Percentiles rank a stretch among this genome's conserved stretches.
Conservation (phyloP, 2,888 invertebrate genomes). For the Erebia palarica region DNA sequence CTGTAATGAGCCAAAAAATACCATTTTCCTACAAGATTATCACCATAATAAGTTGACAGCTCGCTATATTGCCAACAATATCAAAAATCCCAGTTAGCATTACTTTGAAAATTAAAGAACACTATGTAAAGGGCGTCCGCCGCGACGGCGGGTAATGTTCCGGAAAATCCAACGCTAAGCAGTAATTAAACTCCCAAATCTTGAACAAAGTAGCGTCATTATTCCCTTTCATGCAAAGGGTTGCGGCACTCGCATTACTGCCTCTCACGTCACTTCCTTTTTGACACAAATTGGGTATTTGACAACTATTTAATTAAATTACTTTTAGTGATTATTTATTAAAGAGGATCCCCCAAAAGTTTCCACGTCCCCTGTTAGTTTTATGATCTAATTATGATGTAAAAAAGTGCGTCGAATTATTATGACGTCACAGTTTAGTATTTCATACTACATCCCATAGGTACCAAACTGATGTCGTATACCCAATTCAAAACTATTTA, state of each 20-base stretch:
- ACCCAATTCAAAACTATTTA: too few relatives aligned
- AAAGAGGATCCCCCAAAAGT: too few relatives aligned
- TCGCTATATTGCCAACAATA: background rate
- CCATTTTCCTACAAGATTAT: too few relatives aligned
- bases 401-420: too few relatives aligned
- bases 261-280: conserved; percentile 39
- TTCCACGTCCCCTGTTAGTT: too few relatives aligned
- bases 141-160: conserved; percentile 23
- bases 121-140: conserved; percentile 6
- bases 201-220: conserved; percentile 54
- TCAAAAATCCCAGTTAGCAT: conserved; percentile 14
- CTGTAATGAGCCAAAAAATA: too few relatives aligned
- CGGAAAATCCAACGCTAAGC: conserved; percentile 37
- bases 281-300: conserved; percentile 3
- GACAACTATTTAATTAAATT: background rate
- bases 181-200: conserved; percentile 48
- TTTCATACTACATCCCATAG: too few relatives aligned
- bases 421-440: too few relatives aligned
- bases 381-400: too few relatives aligned
- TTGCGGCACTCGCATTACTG: conserved; percentile 51
- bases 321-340: too few relatives aligned
- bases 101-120: conserved; percentile 22
- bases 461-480: too few relatives aligned
- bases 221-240: conserved; percentile 50
- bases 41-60: too few relatives aligned